Conservation (phyloP, 92 coral and sea anemone species). For the Heliopora coerulea region DNA sequence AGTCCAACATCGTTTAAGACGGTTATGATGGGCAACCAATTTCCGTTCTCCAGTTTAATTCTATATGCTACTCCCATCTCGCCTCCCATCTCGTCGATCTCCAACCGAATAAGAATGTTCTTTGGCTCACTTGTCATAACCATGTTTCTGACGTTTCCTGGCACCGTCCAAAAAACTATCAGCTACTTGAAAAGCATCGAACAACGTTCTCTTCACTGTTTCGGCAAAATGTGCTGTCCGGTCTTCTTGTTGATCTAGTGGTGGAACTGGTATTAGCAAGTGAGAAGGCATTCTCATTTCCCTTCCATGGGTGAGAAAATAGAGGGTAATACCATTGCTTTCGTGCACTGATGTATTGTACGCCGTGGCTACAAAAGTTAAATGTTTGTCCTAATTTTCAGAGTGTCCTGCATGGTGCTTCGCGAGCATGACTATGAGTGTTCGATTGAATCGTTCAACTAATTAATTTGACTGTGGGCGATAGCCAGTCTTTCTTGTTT, state of each 20-base stretch:
- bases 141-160: conserved; percentile 31
- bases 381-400: conserved; percentile 16
- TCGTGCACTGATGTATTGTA: conserved; percentile 31
- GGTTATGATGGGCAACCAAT: no score
- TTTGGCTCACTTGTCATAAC: conserved; percentile 28
- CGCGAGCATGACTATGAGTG: background rate
- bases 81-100: no score
- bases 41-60: no score
- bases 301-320: conserved; percentile 31
- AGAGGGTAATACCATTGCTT: conserved; percentile 24
- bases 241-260: conserved; percentile 21
- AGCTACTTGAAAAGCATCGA: conserved; percentile 10
- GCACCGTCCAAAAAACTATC: conserved; percentile 23
- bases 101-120: conserved; percentile 11
- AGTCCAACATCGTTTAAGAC: no score
- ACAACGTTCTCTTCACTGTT: background rate
- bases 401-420: conserved; percentile 17
- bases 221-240: conserved; percentile 20
- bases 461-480: conserved; percentile 8
- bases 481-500: no score
- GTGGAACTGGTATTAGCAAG: conserved; percentile 20
- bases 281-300: conserved; percentile 32
- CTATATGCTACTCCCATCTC: no score
- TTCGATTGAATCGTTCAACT: conserved; percentile 6
- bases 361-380: background rate